Conservation (phyloP, 2,888 invertebrate genomes). For the Elgonia sp. region DNA sequence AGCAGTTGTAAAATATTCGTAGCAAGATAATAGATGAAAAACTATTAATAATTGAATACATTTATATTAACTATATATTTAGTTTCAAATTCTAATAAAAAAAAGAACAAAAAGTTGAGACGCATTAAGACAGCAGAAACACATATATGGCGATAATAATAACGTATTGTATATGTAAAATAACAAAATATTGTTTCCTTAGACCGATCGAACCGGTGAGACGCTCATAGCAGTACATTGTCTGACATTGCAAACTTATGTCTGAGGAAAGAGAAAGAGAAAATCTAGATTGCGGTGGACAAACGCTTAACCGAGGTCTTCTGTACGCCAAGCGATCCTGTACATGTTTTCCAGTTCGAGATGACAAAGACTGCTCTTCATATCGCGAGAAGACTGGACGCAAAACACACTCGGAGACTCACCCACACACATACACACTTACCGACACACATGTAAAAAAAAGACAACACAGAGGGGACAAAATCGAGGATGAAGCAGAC, state of each 20-base stretch:
- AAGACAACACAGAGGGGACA: too few relatives aligned
- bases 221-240: constrained; percentile 76
- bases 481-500: constrained; percentile 17
- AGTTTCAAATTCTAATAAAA: constrained; percentile 12
- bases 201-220: constrained; percentile 76
- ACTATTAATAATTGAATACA: too few relatives aligned
- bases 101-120: constrained; percentile 6
- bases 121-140: constrained; percentile 3
- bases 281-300: background rate
- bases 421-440: constrained; percentile 6
- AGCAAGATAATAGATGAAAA: too few relatives aligned
- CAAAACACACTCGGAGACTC: constrained; percentile 53
- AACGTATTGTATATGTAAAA: constrained; percentile 75
- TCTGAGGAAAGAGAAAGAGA: constrained; percentile 58
- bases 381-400: constrained; percentile 81
- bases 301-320: constrained; percentile 60
- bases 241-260: constrained; percentile 42
- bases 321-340: constrained; percentile 60
- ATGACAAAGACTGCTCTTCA: constrained; percentile 81
- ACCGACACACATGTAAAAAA: constrained; percentile 21
- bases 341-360: constrained; percentile 77
- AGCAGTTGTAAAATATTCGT: too few relatives aligned
- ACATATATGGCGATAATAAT: constrained; percentile 78
- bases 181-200: constrained; percentile 80
- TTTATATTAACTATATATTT: too few relatives aligned